Base-by-base conservation (phyloP, 1,140 invertebrate genomes). In the Paralvinella palmiformis region DNA sequence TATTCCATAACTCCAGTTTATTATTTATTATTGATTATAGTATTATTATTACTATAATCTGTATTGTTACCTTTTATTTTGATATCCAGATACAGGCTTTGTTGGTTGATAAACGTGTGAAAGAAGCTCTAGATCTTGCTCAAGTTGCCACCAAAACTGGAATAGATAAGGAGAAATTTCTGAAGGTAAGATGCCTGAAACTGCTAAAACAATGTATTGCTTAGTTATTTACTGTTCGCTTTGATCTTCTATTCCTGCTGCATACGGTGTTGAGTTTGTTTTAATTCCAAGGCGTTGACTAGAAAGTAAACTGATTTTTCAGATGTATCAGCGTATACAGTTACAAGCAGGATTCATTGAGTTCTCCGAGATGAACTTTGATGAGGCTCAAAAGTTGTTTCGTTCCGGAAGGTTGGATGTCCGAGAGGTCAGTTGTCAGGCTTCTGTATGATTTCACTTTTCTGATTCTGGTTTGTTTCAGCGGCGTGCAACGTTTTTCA, bases 341-440 rank as follows among this genome's bases (percentile, higher is more conserved):
- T 81, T 83, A 63, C 76, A 82, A 67, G 83, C 83, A 50, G 83
- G 76, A 17, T 84, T 84, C 69, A 82, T 84, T 53, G 77, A 83
- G 70, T 81, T 84, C 69, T 76, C 78, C 37, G 71, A 79, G 58
- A 72, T 75, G 37, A 73, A 82, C 50, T 83, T 83, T 74, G 75
- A 81, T 32, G 78, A 83, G 68, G 82, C 83, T 15, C 62, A 67
- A 29, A 76, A 82, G 29, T 72, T 81, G 20, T 83, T 84, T 68
- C 70, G 71, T 62, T 71, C 73, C 55, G 79, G 81, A 24, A 59
- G 74, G 13, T 69, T 83, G 10, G 83, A 84, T 71, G 71, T 81
- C 3, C 73, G 81, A 72, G 83, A 84, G 75, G 82, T 83, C 65
- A 67, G n/a, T 10, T 32, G 20, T 32, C 27, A 2, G n/a, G 10